These are phyloP conservation scores for Trichacis sp. DNA, from an alignment of 2,888 invertebrate genomes.

Conservation along the genomic window DNA sequence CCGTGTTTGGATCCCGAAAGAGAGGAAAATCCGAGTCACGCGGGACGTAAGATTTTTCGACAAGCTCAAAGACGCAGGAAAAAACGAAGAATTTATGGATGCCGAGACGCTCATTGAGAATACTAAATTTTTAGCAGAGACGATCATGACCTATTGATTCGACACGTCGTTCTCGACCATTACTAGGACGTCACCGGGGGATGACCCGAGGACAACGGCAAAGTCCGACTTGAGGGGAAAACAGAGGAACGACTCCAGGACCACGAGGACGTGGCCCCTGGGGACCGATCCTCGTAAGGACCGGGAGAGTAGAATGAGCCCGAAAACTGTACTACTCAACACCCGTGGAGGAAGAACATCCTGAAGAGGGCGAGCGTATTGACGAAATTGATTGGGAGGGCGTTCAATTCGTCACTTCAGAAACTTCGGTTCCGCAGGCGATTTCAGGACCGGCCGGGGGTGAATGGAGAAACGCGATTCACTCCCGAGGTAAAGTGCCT, in stretches of 20 bases:
- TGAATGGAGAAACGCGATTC: constrained; percentile 42
- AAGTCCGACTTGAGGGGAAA: no score
- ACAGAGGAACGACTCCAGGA: neutral
- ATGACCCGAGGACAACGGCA: no score
- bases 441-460: constrained; percentile 19
- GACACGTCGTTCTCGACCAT: no score
- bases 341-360: neutral
- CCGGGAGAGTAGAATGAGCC: constrained; percentile 31
- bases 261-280: constrained; percentile 17
- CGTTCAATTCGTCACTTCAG: neutral
- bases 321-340: constrained; percentile 16
- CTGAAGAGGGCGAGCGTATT: neutral
- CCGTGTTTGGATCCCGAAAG: constrained; percentile 5
- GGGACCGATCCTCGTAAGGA: constrained; percentile 19
- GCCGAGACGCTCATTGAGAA: neutral
- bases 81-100: neutral
- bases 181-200: no score
- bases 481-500: constrained; percentile 25
- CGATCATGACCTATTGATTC: no score
- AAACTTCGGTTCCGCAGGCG: constrained; percentile 20
- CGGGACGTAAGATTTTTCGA: constrained; percentile 12
- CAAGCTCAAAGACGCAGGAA: neutral
- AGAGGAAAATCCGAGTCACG: constrained; percentile 4
- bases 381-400: no score
- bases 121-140: neutral